These are phyloP conservation scores for Notodromas monacha DNA, from an alignment of 2,888 invertebrate species.

Conservation along the genomic window DNA sequence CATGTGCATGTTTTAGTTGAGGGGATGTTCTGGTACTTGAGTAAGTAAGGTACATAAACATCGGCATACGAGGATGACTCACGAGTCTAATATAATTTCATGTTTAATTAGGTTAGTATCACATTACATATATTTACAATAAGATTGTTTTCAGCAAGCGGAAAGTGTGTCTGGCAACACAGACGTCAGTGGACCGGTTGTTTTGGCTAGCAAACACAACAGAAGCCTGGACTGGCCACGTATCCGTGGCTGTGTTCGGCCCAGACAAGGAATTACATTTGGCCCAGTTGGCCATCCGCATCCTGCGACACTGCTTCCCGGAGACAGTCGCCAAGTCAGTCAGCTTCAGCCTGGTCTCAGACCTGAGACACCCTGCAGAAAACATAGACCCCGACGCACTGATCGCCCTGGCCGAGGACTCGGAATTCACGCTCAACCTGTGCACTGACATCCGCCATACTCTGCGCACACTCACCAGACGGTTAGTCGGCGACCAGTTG, in stretches of 20 bases:
- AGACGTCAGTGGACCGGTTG: constrained; percentile 11
- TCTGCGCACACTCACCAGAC: too few relatives aligned
- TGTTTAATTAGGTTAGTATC: too few relatives aligned
- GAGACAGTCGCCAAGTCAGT: neutral
- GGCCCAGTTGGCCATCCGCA: constrained; percentile 6
- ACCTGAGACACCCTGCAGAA: constrained; percentile 1
- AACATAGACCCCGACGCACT: neutral
- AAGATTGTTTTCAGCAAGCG: too few relatives aligned
- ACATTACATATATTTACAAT: too few relatives aligned
- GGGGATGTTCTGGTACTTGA: too few relatives aligned
- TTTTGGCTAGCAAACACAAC: constrained; percentile 10
- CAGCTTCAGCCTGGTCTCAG: neutral
- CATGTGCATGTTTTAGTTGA: too few relatives aligned
- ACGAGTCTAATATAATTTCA: too few relatives aligned
- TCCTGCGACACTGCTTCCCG: neutral
- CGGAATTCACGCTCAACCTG: too few relatives aligned
- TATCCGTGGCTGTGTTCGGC: constrained; percentile 12
- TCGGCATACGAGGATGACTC: too few relatives aligned
- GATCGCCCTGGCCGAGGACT: neutral
- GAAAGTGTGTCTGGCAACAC: constrained; percentile 11
- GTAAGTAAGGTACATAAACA: too few relatives aligned
- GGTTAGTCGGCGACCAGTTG: too few relatives aligned
- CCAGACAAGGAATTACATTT: constrained; percentile 11
- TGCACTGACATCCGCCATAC: neutral
- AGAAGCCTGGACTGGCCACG: constrained; percentile 11